Base-by-base conservation (phyloP, 2,797 vertebrate genomes). In the Myioborus melanocephalus region DNA sequence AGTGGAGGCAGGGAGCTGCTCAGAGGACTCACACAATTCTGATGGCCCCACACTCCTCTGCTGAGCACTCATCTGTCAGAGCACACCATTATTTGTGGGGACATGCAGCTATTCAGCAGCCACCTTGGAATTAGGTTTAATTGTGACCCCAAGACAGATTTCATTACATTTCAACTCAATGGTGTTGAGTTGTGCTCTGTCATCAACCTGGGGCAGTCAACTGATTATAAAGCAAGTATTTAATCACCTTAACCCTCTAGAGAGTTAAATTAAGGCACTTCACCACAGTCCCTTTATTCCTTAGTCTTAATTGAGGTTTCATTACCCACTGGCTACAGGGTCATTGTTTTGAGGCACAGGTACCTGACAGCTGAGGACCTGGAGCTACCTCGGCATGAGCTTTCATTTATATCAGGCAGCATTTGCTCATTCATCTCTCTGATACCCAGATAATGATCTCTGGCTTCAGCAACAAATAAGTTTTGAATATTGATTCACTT, bases 141-240 rank as follows among this genome's bases (percentile, higher is more conserved):
- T 89, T 95, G 94, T 90, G 79, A 96, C 72, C 81, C 35, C 39
- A 16, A 86, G 91, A 90, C 50, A 95, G 63, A 87, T 80, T 97
- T 97, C 94, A 96, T 85, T 78, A 81, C 81, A 57, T 95, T 90
- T 96, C 95, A 95, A 92, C 92, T 94, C 92, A 84, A 47, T 3
- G 15, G 84, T 77, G 41, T 30, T 24, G 70, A 93, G 89, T 22
- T 88, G 82, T 83, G 66, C 96, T 96, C 80, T 53, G 60, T 70
- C 94, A 93, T 53, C 95, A 94, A 93, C 90, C 76, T 3, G 22
- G n/a, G 78, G 63, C 85, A 71, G 89, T 75, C 82, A 52, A 60
- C 47, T 94, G 89, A 97, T 94, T 88, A 95, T 87, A 93, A 97
- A 91, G 80, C 94, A 95, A 97, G 92, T 93, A 94, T 96, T 97